phyloP scores from a whole-genome alignment of 2,888 invertebrate genomes.

The Trissolcus japonicus region DNA sequence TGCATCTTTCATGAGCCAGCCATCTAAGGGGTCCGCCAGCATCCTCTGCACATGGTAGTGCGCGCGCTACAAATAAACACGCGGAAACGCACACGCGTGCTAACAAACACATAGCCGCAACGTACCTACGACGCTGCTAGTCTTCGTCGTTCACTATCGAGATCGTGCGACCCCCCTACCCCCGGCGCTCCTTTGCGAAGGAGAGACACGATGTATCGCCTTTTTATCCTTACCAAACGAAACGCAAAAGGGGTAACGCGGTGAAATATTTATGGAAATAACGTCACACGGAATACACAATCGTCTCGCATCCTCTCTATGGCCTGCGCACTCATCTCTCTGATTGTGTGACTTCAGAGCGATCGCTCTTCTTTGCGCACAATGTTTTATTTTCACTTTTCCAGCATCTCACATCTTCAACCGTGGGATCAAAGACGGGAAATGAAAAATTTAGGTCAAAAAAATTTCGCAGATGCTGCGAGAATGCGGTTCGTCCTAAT shows the following conservation, averaged over 20 bases:
- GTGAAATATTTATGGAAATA: constrained; percentile 54
- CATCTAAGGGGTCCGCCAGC: constrained; percentile 75
- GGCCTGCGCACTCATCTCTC: constrained; percentile 2
- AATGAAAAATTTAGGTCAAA: no score
- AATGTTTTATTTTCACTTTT: constrained; percentile 2
- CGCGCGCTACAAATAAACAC: constrained; percentile 57
- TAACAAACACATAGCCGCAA: constrained; percentile 24
- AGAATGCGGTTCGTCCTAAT: no score
- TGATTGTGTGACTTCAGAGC: constrained; percentile 25
- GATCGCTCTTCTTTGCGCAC: constrained; percentile 6
- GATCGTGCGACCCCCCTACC: constrained; percentile 49
- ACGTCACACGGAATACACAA: constrained; percentile 43
- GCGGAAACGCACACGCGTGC: constrained; percentile 59
- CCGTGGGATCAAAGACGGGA: no score
- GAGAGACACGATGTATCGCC: constrained; percentile 53
- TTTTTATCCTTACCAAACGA: constrained; percentile 48
- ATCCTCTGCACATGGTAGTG: constrained; percentile 59
- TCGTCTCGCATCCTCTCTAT: constrained; percentile 17
- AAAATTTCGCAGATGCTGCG: no score
- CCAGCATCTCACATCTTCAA: no score
- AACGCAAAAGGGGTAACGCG: constrained; percentile 53
- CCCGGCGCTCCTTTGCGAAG: constrained; percentile 21
- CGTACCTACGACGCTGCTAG: constrained; percentile 28
- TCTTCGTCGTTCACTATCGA: constrained; percentile 56
- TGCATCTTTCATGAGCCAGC: constrained; percentile 76